Base-by-base conservation (phyloP, 2,888 invertebrate species). In the Ectropis crepuscularia region DNA sequence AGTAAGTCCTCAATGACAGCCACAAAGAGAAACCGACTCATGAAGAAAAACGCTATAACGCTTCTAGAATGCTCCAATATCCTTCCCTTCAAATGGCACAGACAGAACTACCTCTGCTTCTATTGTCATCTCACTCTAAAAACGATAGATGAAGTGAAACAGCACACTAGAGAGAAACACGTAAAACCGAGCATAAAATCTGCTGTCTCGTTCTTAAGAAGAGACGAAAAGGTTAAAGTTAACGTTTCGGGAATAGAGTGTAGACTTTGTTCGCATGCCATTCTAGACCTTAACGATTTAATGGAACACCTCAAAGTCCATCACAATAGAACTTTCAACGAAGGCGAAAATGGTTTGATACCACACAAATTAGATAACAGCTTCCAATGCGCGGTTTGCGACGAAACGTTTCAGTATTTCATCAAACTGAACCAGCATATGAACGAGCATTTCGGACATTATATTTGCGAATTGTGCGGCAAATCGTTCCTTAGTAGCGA, bases 141-240 rank as follows among this genome's bases (percentile, higher is more conserved):
- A 81, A 78, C 81, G 5, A 74, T 81, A 0, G 67, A 76, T 2
- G 58, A 71, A 0, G 74, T 94, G 0, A 91, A 90, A 78, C 84
- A 85, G 36, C 93, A 94, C 63, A 87, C 89, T 0, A 74, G 45
- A 36, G 68, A 70, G 0, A 80, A 85, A 10, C 92, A 92, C 60
- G 70, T 72, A 38, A 79, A 74, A 12, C 74, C 85, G 0, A 89
- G 82, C 47, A 70, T 88, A 0, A 85, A 85, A 79, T 76, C 88
- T 0, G 89, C 91, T 0, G 90, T 91, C 2, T 77, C 78, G 0
- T 88, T 87, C 41, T 63, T 91, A 5, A 83, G 86, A 60, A 77
- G 89, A 16, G 90, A 90, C 47, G 90, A 90, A 55, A 89, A 87
- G 72, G 89, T 90, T 0, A 92, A 92, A 86, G 83, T 92, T 50